Conservation (phyloP, 2,888 invertebrate species). For the Bimastos eiseni region DNA sequence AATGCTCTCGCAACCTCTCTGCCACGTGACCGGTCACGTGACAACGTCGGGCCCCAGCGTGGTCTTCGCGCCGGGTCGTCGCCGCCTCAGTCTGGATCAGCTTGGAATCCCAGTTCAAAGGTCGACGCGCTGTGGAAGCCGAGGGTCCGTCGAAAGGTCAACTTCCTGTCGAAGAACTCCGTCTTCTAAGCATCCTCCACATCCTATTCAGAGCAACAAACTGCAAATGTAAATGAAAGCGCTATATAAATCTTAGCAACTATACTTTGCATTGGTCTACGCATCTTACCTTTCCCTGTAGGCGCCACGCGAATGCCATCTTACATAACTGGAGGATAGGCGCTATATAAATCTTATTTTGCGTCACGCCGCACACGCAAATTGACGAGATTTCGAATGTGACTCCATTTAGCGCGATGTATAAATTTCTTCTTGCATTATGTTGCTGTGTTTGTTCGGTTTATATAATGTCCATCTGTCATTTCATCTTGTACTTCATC, state of each 20-base stretch:
- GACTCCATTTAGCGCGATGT: background rate
- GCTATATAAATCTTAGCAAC: background rate
- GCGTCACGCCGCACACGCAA: no score
- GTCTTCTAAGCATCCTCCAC: background rate
- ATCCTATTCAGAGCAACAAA: background rate
- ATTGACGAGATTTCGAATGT: no score
- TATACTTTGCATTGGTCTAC: background rate
- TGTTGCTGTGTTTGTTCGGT: no score
- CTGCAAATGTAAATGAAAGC: background rate
- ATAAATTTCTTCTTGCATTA: background rate
- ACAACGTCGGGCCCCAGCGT: background rate
- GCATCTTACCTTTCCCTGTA: background rate
- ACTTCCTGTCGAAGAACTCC: conserved; percentile 16
- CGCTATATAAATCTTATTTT: background rate
- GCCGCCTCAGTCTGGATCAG: background rate
- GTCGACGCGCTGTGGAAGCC: background rate
- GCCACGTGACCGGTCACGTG: background rate
- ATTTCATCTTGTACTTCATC: no score
- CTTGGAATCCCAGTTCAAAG: background rate
- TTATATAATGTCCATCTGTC: no score
- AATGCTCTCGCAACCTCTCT: conserved; percentile 51
- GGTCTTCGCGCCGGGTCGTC: background rate
- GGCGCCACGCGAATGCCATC: background rate
- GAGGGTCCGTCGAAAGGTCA: background rate
- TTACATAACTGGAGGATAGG: background rate